Evolutionary conservation across 2,888 invertebrate genomes (phyloP).

Genomic region (Halictus quadricinctus): DNA sequence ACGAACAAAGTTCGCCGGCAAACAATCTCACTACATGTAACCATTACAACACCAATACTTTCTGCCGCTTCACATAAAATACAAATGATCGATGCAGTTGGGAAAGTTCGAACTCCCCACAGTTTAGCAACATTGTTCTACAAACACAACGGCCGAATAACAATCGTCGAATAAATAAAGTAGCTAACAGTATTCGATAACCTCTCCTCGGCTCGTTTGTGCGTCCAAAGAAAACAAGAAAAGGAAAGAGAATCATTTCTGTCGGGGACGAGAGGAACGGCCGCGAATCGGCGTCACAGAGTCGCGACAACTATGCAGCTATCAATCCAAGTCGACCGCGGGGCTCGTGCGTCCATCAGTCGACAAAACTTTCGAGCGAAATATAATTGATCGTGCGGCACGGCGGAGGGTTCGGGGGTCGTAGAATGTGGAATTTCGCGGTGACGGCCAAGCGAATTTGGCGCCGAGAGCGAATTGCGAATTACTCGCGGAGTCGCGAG

Average conservation of each 20-base stretch:
- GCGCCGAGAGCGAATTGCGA: conserved; percentile 41
- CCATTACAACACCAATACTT: background rate
- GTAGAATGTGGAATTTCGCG: conserved; percentile 44
- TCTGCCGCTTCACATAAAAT: background rate
- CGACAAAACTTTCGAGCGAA: background rate
- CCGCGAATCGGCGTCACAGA: background rate
- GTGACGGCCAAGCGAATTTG: conserved; percentile 4
- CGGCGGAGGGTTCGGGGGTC: background rate
- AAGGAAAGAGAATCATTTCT: background rate
- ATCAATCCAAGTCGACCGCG: conserved; percentile 1
- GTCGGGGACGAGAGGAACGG: background rate
- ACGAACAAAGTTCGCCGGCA: background rate
- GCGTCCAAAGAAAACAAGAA: background rate
- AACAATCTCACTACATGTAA: background rate
- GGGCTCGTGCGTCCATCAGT: background rate
- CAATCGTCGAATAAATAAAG: background rate
- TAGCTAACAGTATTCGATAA: no score
- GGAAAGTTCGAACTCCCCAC: background rate
- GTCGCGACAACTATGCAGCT: conserved; percentile 10
- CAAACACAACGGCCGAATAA: background rate
- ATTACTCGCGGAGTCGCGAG: conserved; percentile 49
- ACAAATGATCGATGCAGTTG: background rate
- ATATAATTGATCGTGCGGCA: conserved; percentile 12
- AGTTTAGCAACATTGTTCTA: background rate
- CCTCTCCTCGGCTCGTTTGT: background rate